phyloP scores from a whole-genome alignment of 2,888 invertebrate species.

The Malthinus flaveolus region DNA sequence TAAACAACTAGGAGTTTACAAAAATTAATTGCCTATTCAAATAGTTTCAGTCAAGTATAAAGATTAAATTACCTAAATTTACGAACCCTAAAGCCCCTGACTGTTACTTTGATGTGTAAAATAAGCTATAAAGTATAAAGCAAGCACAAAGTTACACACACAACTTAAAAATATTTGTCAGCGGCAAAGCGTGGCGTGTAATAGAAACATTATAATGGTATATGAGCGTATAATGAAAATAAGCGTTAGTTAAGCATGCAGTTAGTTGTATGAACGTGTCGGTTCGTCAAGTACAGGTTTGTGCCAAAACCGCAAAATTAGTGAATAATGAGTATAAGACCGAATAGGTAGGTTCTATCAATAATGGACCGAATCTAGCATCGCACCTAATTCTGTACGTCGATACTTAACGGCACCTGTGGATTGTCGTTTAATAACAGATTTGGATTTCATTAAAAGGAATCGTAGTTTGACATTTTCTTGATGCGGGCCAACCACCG shows the following conservation, averaged over 20 bases:
- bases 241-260: slow-evolving; percentile 17
- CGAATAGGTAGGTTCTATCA: neutral
- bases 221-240: slow-evolving; percentile 24
- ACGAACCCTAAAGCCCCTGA: slow-evolving; percentile 2
- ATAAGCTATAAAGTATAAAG: slow-evolving; percentile 17
- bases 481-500: slow-evolving; percentile 29
- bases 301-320: slow-evolving; percentile 7
- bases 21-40: too few species aligned
- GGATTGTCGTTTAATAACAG: slow-evolving; percentile 41
- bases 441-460: slow-evolving; percentile 39
- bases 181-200: slow-evolving; percentile 17
- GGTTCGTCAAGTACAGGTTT: neutral
- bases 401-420: slow-evolving; percentile 34
- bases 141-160: neutral
- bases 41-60: too few species aligned
- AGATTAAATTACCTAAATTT: neutral
- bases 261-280: neutral
- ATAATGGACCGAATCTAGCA: neutral
- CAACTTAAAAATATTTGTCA: slow-evolving; percentile 15
- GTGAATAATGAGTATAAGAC: neutral
- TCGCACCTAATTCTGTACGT: slow-evolving; percentile 18
- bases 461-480: slow-evolving; percentile 38
- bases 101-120: slow-evolving; percentile 6
- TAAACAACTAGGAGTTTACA: too few species aligned
- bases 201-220: slow-evolving; percentile 14